A percentile compares a stretch with the other conserved stretches of the same genome.
Conservation (phyloP, 2,888 invertebrate genomes). For the Ypsolopha sequella region DNA sequence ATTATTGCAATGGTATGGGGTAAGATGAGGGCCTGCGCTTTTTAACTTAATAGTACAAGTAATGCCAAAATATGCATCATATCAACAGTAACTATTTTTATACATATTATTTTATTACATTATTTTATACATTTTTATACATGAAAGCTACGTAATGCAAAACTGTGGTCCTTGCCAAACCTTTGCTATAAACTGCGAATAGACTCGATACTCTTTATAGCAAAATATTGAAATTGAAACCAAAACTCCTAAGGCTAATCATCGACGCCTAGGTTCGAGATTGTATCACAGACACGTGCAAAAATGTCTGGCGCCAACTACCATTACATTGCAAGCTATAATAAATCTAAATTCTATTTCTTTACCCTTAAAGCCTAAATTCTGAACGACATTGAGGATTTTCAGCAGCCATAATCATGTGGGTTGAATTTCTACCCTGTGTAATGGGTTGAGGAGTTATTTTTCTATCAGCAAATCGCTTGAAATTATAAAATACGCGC, state of each 20-base stretch:
- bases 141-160: too few species aligned
- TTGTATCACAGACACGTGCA: constrained; percentile 49
- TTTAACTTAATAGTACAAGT: too few species aligned
- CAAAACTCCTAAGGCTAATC: constrained; percentile 1
- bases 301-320: constrained; percentile 49
- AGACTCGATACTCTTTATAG: too few species aligned
- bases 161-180: too few species aligned
- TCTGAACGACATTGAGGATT: constrained; percentile 35
- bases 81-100: too few species aligned
- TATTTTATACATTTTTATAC: too few species aligned
- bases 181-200: too few species aligned
- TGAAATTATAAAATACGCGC: constrained; percentile 50
- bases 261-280: constrained; percentile 34
- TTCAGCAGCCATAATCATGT: constrained; percentile 23
- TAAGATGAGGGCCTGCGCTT: too few species aligned
- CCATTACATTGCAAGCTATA: constrained; percentile 40
- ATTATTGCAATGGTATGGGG: too few species aligned
- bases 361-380: constrained; percentile 38
- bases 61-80: too few species aligned
- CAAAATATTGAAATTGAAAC: not conserved
- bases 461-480: constrained; percentile 12
- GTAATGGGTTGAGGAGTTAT: not conserved
- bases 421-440: not conserved
- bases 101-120: too few species aligned
- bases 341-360: constrained; percentile 37